Evolutionary conservation across 2,888 invertebrate genomes (phyloP).

Genomic region (Phengaris alcon): DNA sequence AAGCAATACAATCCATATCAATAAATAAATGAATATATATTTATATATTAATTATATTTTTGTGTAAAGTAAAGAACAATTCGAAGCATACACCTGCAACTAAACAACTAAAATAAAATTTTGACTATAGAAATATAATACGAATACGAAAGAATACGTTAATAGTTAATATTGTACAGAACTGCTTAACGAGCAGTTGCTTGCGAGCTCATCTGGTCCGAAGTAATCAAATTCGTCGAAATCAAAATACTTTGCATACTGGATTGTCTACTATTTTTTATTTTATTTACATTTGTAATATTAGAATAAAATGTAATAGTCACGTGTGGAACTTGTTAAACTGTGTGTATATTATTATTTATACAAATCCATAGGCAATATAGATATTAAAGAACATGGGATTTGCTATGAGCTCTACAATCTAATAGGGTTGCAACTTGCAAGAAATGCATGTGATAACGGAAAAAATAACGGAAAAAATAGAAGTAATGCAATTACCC

Average conservation of each 20-base stretch:
- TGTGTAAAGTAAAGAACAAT: no score
- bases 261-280: not conserved
- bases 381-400: not conserved
- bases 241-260: slow-evolving; percentile 8
- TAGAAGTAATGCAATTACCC: slow-evolving; percentile 30
- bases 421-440: not conserved
- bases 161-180: not conserved
- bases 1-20: no score
- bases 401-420: not conserved
- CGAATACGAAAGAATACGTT: no score
- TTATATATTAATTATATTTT: no score
- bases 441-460: not conserved
- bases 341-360: not conserved
- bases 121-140: no score
- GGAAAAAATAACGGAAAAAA: not conserved
- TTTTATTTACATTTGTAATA: not conserved
- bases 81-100: no score
- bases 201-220: not conserved
- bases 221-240: slow-evolving; percentile 12
- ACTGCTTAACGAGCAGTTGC: not conserved
- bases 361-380: not conserved
- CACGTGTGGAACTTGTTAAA: not conserved
- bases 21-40: no score
- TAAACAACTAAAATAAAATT: no score
- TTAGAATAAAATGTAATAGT: not conserved